A percentile compares a stretch with the other conserved stretches of the same genome.
Evolutionary conservation across 35 echinoderm and acorn worm species (phyloP).

Genomic region (Eucidaris tribuloides): DNA sequence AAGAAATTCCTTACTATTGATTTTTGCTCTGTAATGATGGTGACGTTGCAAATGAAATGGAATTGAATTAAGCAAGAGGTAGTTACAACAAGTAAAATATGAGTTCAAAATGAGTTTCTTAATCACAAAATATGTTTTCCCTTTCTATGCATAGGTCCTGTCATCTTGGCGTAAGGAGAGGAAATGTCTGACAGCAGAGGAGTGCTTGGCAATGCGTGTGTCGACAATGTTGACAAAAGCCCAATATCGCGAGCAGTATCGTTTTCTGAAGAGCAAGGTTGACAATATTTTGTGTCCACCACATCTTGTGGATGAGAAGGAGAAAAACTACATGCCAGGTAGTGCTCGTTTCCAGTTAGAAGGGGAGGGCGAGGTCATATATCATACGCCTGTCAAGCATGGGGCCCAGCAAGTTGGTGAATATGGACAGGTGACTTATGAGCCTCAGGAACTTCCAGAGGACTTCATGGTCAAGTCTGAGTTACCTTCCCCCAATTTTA

Average conservation of each 20-base stretch:
- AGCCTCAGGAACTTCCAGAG: constrained; percentile 12
- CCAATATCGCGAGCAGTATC: constrained; percentile 25
- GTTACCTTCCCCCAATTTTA: constrained; percentile 25
- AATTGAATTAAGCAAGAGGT: too few species aligned
- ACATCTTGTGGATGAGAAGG: background rate
- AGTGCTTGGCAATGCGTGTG: constrained; percentile 35
- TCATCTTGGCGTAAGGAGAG: constrained; percentile 13
- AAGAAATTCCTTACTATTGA: too few species aligned
- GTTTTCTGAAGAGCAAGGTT: background rate
- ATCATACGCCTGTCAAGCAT: constrained; percentile 47
- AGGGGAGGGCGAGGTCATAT: background rate
- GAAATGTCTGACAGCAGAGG: background rate
- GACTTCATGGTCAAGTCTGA: background rate
- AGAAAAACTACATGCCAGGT: constrained; percentile 44
- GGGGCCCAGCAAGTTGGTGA: background rate
- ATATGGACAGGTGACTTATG: background rate
- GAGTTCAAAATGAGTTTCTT: too few species aligned
- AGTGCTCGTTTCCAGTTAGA: constrained; percentile 18
- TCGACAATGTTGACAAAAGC: background rate
- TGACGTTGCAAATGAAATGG: too few species aligned
- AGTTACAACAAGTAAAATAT: too few species aligned
- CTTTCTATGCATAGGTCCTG: background rate
- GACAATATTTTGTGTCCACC: background rate
- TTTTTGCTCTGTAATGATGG: too few species aligned
- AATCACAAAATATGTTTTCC: background rate